Conservation (phyloP, 2,113 vertebrate genomes). For the Gymnobelideus leadbeateri region DNA sequence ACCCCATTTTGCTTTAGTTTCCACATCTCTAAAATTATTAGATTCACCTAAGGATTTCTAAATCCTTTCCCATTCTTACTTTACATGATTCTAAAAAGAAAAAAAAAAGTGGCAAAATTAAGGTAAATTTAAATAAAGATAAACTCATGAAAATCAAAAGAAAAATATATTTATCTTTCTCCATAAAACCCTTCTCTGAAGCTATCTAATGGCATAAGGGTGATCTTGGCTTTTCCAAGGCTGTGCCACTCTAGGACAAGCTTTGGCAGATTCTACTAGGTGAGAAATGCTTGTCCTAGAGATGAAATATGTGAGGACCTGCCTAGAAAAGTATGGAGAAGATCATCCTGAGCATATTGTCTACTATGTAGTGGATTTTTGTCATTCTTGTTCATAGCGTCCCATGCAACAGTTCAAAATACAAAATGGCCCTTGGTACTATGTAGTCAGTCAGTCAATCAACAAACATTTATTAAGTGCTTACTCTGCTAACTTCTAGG, state of each 20-base stretch:
- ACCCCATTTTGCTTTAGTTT: neutral
- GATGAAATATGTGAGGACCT: neutral
- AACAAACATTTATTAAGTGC: neutral
- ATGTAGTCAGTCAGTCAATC: neutral
- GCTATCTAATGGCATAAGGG: neutral
- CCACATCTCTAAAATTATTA: neutral
- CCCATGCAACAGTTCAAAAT: neutral
- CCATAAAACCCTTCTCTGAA: neutral
- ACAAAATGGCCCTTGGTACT: neutral
- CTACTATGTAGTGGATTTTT: neutral
- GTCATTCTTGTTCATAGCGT: neutral
- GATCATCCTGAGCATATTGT: neutral
- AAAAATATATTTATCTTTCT: neutral
- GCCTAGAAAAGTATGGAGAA: neutral
- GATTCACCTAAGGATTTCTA: neutral
- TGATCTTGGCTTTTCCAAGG: neutral
- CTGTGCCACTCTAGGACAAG: neutral
- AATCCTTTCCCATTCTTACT: neutral
- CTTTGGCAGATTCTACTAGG: neutral
- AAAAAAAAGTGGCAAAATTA: neutral
- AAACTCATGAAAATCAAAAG: neutral
- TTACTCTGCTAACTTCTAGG: neutral
- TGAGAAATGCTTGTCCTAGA: neutral
- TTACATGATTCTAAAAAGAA: no score
- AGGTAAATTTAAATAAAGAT: neutral